Base-by-base conservation (phyloP, 92 coral and sea anemone species). In the Nematostella vectensis region DNA sequence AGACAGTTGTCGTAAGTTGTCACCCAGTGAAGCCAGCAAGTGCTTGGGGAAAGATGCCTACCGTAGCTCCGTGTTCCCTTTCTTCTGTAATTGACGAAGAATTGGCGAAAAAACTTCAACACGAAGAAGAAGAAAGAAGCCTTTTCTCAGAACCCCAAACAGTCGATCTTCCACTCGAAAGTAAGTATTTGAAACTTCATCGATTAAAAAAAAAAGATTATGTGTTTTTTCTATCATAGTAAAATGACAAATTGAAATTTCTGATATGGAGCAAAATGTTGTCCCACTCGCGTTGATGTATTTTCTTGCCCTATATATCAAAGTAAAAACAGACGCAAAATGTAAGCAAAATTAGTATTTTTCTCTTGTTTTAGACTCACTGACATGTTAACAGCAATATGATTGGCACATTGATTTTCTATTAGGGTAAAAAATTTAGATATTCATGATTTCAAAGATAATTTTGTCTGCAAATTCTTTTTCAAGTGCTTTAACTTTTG, bases 51-150 rank as follows among this genome's bases (percentile, higher is more conserved):
- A 71, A 63, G 39, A 63, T 75, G 11, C 76, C 83, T 31, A 8
- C 53, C 12, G 71, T 57, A 2, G 64, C 22, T 0, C 82, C 89
- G 0, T 82, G 93, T 61, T 93, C 96, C 16, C 37, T 93, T 11
- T 22, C 81, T 12, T 64, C 99, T 19, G 99, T 93, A 0, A 93
- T 93, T 82, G 99, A 93, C 42, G 99, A 93, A 65, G 88, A 93
- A 57, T 31, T 93, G 19, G 99, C 99, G 1, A 82, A 73, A 40
- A 96, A 93, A 37, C 67, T 87, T 17, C 93, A 87, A 51, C 68
- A 62, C 30, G 50, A 87, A 40, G 99, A 87, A 58, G 71, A 76
- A 27, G 59, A 69, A 1, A 28, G 68, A 25, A 6, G 11, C 11
- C 71, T 73, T 20, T 71, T 76, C 17, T 68, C 50, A 21, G 56